Percentiles rank a stretch among this genome's conserved stretches.
These are phyloP conservation scores for Labroides dimidiatus DNA, from an alignment of 2,797 vertebrate species.

Conservation along the genomic window DNA sequence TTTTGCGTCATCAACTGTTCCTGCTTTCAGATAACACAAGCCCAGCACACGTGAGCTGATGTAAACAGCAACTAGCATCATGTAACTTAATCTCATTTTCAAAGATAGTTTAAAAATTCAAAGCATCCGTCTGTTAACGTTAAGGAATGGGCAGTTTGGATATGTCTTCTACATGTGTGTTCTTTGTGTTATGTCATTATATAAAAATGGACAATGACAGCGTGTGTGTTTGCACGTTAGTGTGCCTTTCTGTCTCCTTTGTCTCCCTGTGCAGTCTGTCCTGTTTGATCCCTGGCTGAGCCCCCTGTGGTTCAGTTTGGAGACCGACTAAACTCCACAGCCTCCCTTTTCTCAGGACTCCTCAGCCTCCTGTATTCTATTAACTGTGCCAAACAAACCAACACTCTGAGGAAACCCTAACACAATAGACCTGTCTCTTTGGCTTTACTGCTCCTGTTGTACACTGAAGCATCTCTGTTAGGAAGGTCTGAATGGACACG, in stretches of 20 bases:
- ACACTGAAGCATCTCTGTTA: slow-evolving; percentile 47
- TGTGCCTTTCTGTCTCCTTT: slow-evolving; percentile 4
- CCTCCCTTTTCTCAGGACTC: slow-evolving; percentile 33
- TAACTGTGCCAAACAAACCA: slow-evolving; percentile 55
- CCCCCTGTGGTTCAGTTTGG: slow-evolving; percentile 36
- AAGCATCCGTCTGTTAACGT: no score
- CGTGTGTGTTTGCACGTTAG: background rate
- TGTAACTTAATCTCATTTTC: no score
- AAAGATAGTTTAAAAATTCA: no score
- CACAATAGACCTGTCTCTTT: slow-evolving; percentile 68
- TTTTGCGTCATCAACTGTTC: no score
- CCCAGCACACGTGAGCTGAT: no score
- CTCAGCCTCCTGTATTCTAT: slow-evolving; percentile 50
- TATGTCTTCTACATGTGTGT: no score
- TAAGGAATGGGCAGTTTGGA: no score
- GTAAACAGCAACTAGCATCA: no score
- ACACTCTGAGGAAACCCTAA: slow-evolving; percentile 50
- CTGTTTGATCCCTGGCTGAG: slow-evolving; percentile 46
- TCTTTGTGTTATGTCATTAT: background rate
- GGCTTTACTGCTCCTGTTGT: slow-evolving; percentile 54
- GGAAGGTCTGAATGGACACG: slow-evolving; percentile 57
- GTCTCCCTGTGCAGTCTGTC: slow-evolving; percentile 28
- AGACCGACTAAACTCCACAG: slow-evolving; percentile 29
- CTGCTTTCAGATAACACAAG: no score
- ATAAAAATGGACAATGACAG: background rate